These are phyloP conservation scores for Pegoplata infirma DNA, from an alignment of 2,888 invertebrate genomes.

Conservation along the genomic window DNA sequence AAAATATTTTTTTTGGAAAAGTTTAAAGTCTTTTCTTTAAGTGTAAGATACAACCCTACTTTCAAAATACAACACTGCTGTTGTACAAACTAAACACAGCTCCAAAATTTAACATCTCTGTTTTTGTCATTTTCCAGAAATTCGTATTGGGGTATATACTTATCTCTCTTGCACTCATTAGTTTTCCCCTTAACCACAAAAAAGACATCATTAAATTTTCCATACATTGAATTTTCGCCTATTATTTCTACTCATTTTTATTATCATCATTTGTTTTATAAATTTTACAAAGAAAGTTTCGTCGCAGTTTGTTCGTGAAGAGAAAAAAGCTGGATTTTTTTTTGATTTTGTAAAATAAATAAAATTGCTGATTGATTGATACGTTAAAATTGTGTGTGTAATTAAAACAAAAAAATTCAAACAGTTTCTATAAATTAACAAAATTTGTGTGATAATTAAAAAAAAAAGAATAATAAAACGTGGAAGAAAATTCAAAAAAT, in stretches of 20 bases:
- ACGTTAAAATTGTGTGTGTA: neutral
- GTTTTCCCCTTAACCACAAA: neutral
- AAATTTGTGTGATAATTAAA: slow-evolving; percentile 20
- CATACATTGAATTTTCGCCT: neutral
- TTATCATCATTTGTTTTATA: slow-evolving; percentile 57
- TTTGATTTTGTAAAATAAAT: slow-evolving; percentile 14
- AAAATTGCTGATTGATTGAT: slow-evolving; percentile 22
- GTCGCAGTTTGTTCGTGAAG: slow-evolving; percentile 54
- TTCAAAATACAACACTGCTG: slow-evolving; percentile 3
- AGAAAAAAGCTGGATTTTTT: slow-evolving; percentile 43
- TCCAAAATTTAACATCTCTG: slow-evolving; percentile 6
- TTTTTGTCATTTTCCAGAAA: neutral
- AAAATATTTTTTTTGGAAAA: too few species aligned
- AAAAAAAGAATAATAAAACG: slow-evolving; percentile 6
- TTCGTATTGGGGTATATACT: neutral
- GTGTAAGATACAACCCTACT: neutral
- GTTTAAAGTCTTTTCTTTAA: neutral
- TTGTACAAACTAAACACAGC: slow-evolving; percentile 21
- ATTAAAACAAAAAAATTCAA: slow-evolving; percentile 6
- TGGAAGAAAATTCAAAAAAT: neutral
- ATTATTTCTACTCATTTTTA: slow-evolving; percentile 4
- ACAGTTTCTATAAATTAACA: neutral
- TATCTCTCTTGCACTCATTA: neutral
- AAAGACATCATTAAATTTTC: slow-evolving; percentile 5
- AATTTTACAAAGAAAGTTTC: slow-evolving; percentile 54